A percentile compares a stretch with the other conserved stretches of the same genome.
Conservation (phyloP, 2,113 vertebrate genomes). For the Planiliza haematocheilus region DNA sequence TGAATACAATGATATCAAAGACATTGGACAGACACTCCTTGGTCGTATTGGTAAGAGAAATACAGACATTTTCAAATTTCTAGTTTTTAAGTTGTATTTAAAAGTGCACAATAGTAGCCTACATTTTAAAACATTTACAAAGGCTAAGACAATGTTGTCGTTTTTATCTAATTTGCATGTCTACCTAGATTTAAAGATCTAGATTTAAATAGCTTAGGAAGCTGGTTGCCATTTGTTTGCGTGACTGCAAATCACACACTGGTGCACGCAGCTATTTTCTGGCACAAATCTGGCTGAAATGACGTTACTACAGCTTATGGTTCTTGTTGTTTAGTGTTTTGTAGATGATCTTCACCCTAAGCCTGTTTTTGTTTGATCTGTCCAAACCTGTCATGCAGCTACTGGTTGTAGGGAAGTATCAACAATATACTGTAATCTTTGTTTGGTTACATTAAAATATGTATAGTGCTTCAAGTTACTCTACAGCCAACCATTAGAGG, state of each 20-base stretch:
- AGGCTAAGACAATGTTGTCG: no score
- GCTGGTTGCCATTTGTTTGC: no score
- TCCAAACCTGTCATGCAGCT: not conserved
- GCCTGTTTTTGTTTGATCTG: no score
- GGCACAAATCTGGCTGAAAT: no score
- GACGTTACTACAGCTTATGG: no score
- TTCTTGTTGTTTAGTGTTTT: no score
- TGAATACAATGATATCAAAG: slow-evolving; percentile 97
- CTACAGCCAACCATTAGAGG: slow-evolving; percentile 35
- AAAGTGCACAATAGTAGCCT: not conserved
- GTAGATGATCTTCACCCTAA: no score
- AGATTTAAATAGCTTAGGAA: no score
- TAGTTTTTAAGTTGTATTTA: slow-evolving; percentile 1
- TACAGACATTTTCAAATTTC: not conserved
- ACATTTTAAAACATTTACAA: no score
- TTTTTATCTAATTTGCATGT: not conserved
- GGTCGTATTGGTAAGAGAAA: slow-evolving; percentile 90
- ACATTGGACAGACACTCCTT: slow-evolving; percentile 91
- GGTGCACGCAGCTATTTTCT: no score
- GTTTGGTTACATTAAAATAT: not conserved
- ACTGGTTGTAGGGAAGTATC: not conserved
- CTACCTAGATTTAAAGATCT: no score
- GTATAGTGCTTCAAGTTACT: not conserved
- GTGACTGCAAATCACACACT: no score
- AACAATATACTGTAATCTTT: not conserved